Evolutionary conservation across 2,888 invertebrate genomes (phyloP), one percentile per base, ranked within the genome.

Genomic region (Athalia rosae): DNA sequence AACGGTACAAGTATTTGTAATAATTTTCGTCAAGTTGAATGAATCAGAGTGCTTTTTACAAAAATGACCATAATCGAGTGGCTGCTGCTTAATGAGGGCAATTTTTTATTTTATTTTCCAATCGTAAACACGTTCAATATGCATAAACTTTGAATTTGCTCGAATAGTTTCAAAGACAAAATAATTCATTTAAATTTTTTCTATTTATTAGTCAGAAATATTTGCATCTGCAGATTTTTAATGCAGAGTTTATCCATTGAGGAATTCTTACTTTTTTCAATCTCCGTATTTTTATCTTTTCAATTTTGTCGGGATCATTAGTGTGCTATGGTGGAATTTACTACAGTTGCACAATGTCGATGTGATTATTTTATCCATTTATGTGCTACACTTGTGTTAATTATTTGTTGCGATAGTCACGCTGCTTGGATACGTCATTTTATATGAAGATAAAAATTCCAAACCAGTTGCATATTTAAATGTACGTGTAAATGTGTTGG

Each of bases 1-100:
- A 63, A 58, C 53, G 41, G 61, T 63, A n/a, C 64, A 64, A 66
- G 63, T 66, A 66, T 43, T 76, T 61, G 50, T 76, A 48, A 61
- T 76, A 45, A 71, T 71, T 71, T 56, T 71, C 11, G 71, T 58
- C 45, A 13, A 71, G 58, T 45, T 71, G 71, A 58, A 71, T 45
- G 71, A 71, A 58, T 56, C 71, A 58, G 58, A 58, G 71, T 71
- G 71, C 71, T 71, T 71, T 71, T 71, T 71, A 56, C 11, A 71
- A 58, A 71, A 71, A 71, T 71, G 71, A 71, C 71, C 71, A 71
- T 71, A 71, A 71, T 71, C 71, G 43, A 71, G 71, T 56, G 71
- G 71, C 71, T 71, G 9, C 13, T 71, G 58, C 13, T 8, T 71
- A 43, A 71, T 9, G 45, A 13, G 8, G 9, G 45, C 58, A 58